These are phyloP conservation scores for Agriotes lineatus DNA, from an alignment of 2,888 invertebrate species.

Conservation along the genomic window DNA sequence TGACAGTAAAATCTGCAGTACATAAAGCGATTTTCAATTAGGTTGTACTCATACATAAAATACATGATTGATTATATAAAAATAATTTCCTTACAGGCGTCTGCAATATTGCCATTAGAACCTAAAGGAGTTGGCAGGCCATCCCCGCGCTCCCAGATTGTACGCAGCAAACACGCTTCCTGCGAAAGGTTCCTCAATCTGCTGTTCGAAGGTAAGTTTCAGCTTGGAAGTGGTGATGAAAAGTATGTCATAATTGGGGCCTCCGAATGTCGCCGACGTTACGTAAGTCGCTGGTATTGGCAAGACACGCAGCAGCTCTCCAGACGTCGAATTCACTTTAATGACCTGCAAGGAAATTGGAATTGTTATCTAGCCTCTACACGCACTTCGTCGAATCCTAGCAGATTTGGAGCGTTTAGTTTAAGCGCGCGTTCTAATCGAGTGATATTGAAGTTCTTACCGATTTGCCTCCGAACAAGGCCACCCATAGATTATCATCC, in stretches of 20 bases:
- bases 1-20: too few relatives aligned
- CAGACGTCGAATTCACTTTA: conserved; percentile 63
- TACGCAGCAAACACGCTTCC: conserved; percentile 65
- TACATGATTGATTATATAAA: not conserved
- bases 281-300: conserved; percentile 68
- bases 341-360: conserved; percentile 63
- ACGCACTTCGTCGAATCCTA: not conserved
- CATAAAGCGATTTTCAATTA: too few relatives aligned
- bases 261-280: conserved; percentile 75
- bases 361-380: not conserved
- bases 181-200: conserved; percentile 60
- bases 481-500: conserved; percentile 81
- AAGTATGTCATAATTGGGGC: conserved; percentile 68
- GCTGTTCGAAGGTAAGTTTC: conserved; percentile 62
- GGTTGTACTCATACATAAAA: too few relatives aligned
- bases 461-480: conserved; percentile 72
- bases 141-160: conserved; percentile 62
- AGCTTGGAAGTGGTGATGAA: conserved; percentile 70
- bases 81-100: not conserved
- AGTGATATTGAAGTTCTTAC: conserved; percentile 64
- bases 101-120: not conserved
- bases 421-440: not conserved
- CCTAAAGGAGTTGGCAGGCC: conserved; percentile 50
- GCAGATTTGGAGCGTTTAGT: not conserved
- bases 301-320: conserved; percentile 64